Evolutionary conservation across 2,113 vertebrate genomes (phyloP).

Genomic region (Mus pahari): DNA sequence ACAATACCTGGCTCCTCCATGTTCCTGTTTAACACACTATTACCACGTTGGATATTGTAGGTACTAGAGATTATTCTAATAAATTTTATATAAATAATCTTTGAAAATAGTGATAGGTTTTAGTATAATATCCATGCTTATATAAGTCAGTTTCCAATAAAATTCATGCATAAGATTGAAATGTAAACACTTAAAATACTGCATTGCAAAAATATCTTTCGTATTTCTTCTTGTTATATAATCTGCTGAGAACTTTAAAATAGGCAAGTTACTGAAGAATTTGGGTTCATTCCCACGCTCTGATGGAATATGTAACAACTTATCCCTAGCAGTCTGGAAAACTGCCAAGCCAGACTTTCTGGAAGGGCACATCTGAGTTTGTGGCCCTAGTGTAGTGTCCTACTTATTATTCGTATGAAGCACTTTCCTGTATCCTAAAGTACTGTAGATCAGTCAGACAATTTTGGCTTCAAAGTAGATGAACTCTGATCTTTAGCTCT

Average conservation of each 20-base stretch:
- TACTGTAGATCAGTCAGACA: not conserved
- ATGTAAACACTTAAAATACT: not conserved
- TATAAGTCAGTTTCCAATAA: not conserved
- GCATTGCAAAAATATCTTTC: not conserved
- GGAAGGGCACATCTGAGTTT: not conserved
- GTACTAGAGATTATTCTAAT: not conserved
- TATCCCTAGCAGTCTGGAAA: not conserved
- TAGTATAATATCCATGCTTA: not conserved
- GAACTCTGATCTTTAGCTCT: not conserved
- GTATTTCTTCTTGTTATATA: not conserved
- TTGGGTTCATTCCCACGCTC: not conserved
- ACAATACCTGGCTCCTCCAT: not conserved
- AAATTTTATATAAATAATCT: not conserved
- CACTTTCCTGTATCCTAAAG: rapidly evolving
- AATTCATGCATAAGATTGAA: not conserved
- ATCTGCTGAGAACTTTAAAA: not conserved
- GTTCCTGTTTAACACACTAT: not conserved
- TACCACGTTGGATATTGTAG: not conserved
- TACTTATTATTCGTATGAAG: not conserved
- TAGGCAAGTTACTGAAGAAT: not conserved
- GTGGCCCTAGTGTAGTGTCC: not conserved
- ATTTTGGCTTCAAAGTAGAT: not conserved
- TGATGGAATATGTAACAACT: not conserved
- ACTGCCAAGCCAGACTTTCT: not conserved
- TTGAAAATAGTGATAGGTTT: not conserved